Conservation (phyloP, 2,888 invertebrate genomes). For the Frankliniella fusca region DNA sequence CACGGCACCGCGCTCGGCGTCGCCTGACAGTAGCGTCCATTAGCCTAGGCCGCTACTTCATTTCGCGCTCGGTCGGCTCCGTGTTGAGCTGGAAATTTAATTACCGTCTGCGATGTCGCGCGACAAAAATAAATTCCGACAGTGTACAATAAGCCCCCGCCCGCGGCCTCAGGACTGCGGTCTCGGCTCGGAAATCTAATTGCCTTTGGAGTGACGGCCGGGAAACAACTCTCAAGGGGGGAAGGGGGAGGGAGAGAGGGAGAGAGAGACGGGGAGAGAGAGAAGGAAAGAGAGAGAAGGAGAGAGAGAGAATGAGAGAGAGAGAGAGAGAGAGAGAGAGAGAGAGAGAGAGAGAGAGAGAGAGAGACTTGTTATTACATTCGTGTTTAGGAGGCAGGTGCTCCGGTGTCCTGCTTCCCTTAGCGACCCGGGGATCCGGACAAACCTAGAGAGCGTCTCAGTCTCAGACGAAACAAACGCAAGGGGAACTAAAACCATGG, state of each 20-base stretch:
- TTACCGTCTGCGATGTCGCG: not conserved
- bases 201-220: constrained; percentile 6
- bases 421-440: too few relatives aligned
- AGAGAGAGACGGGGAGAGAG: not conserved
- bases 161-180: not conserved
- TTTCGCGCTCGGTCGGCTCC: constrained; percentile 6
- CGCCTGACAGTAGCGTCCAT: not conserved
- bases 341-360: not conserved
- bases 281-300: too few relatives aligned
- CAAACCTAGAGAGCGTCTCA: too few relatives aligned
- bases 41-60: not conserved
- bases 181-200: constrained; percentile 15
- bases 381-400: not conserved
- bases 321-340: too few relatives aligned
- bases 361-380: constrained; percentile 16
- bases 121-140: constrained; percentile 8
- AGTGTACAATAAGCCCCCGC: not conserved
- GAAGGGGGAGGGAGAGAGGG: not conserved
- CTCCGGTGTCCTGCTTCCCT: not conserved
- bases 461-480: too few relatives aligned
- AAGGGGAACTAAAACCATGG: too few relatives aligned
- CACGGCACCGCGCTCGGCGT: too few relatives aligned
- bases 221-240: not conserved
- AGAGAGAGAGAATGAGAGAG: too few relatives aligned
- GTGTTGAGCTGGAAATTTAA: not conserved